phyloP scores from a whole-genome alignment of 92 coral and sea anemone species.

The Porites evermanni region DNA sequence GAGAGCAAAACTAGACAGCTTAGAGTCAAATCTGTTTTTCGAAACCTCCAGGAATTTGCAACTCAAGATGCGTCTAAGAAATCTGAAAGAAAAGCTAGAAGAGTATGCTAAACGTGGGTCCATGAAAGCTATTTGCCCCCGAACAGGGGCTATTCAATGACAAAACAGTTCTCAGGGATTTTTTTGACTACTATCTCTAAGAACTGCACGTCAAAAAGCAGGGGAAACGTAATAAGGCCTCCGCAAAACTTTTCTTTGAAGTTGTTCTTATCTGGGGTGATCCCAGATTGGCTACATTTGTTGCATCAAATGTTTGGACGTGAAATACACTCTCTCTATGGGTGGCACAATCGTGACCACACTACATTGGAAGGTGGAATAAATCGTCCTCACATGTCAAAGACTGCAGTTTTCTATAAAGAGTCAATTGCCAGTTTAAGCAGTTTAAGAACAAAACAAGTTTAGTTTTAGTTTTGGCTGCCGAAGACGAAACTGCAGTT shows the following conservation, averaged over 20 bases:
- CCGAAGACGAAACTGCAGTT: slow-evolving; percentile 62
- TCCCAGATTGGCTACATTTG: slow-evolving; percentile 47
- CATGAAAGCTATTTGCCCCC: slow-evolving; percentile 47
- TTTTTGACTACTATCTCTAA: slow-evolving; percentile 32
- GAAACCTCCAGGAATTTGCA: slow-evolving; percentile 30
- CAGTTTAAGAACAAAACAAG: slow-evolving; percentile 21
- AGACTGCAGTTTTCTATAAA: slow-evolving; percentile 4
- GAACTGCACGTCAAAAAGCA: slow-evolving; percentile 57
- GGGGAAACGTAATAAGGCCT: slow-evolving; percentile 51
- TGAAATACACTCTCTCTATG: slow-evolving; percentile 43
- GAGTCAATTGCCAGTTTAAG: slow-evolving; percentile 31
- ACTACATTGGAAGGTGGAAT: slow-evolving; percentile 46
- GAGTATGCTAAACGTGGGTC: slow-evolving; percentile 43
- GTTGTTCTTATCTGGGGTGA: slow-evolving; percentile 56
- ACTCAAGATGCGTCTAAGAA: slow-evolving; percentile 36
- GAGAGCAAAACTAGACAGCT: slow-evolving; percentile 35
- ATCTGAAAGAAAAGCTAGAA: slow-evolving; percentile 42
- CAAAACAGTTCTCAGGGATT: slow-evolving; percentile 37
- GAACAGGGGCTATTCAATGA: slow-evolving; percentile 47
- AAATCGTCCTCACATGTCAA: slow-evolving; percentile 37
- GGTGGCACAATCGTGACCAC: slow-evolving; percentile 37
- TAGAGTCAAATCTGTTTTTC: slow-evolving; percentile 45
- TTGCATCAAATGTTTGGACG: slow-evolving; percentile 47
- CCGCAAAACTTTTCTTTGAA: slow-evolving; percentile 55
- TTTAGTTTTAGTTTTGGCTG: slow-evolving; percentile 56